Percentiles rank a stretch among this genome's conserved stretches.
phyloP scores from a whole-genome alignment of 2,797 vertebrate species.

The Poecilia picta region DNA sequence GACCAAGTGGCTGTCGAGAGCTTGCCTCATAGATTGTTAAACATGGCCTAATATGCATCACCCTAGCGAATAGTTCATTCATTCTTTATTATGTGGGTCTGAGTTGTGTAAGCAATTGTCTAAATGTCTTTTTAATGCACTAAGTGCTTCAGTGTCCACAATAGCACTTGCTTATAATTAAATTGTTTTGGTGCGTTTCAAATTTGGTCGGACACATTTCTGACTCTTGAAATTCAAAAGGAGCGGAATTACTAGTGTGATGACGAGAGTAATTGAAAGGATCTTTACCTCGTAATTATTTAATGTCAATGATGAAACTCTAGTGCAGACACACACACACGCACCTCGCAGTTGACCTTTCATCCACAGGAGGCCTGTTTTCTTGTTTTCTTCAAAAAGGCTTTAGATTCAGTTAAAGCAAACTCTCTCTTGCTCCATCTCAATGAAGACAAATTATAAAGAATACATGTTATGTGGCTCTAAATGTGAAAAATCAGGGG shows the following conservation, averaged over 20 bases:
- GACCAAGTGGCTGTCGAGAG: slow-evolving; percentile 83
- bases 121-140: slow-evolving; percentile 46
- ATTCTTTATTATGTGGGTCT: slow-evolving; percentile 84
- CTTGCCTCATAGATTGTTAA: slow-evolving; percentile 85
- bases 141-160: slow-evolving; percentile 20
- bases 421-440: not conserved
- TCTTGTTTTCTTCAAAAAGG: not conserved
- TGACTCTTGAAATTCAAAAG: slow-evolving; percentile 1
- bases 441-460: not conserved
- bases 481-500: not conserved
- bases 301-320: not conserved
- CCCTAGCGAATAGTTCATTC: slow-evolving; percentile 90
- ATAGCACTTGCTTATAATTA: slow-evolving; percentile 11
- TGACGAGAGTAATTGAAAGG: not conserved
- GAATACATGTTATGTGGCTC: not conserved
- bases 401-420: not conserved
- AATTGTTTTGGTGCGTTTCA: not conserved
- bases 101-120: slow-evolving; percentile 78
- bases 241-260: not conserved
- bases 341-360: not conserved
- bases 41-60: slow-evolving; percentile 87
- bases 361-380: not conserved
- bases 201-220: not conserved
- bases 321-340: not conserved
- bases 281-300: not conserved